Evolutionary conservation across 1,140 invertebrate genomes (phyloP), one percentile per base, ranked within the genome.

Genomic region (Teleogryllus occipitalis): DNA sequence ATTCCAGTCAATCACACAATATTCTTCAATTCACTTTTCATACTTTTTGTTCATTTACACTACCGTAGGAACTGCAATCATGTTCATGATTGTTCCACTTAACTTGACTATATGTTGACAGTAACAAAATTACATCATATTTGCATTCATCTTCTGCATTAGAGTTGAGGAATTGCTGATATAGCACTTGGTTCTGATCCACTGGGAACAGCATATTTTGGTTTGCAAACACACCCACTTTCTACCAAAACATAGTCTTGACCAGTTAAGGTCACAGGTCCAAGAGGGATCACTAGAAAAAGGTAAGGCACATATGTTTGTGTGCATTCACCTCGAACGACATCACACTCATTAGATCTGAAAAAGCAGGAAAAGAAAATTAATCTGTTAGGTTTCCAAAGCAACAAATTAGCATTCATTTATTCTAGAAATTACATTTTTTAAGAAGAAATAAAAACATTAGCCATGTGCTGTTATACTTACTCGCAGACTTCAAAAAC

Each of bases 211-310:
- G 91, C 90, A 83, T 93, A 93, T 86, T 94, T 95, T 15, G 95
- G 95, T 84, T 94, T 91, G 85, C 96, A 97, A 8, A 96, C 94
- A 84, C 96, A 97, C 48, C 96, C 96, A 83, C 94, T 96, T 85
- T 97, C 96, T 7, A 97, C 95, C 22, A 97, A 88, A 8, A 97
- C 94, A 87, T 97, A 97, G 87, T 97, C 96, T 85, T 96, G 95
- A 8, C 94, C 96, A 18, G 95, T 97, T 15, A 97, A 87, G 14
- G 95, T 97, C 8, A 97, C 95, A 3, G 95, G 95, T 3, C 95
- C 95, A 47, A 97, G 85, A 0, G 96, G 96, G 78, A 97, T 94
- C 75, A 97, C 95, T 84, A 97, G 88, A 86, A 97, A 97, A 80
- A 97, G 86, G 85, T 97, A 96, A 8, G 95, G 96, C 79, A 96